Conservation (phyloP, 2,797 vertebrate genomes). For the Threskiornis aethiopicus region DNA sequence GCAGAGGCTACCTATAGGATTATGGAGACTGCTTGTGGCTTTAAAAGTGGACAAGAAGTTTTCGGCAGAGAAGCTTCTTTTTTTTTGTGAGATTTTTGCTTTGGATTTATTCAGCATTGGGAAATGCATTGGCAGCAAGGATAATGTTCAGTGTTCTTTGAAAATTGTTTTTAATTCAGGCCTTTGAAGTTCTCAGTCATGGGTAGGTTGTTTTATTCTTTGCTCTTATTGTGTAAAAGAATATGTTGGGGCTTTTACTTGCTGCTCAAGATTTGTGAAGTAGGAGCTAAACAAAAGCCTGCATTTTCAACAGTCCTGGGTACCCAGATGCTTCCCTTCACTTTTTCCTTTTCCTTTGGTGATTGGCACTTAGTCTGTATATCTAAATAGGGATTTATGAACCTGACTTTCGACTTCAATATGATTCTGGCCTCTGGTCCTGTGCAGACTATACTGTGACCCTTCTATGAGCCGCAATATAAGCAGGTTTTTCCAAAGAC, state of each 20-base stretch:
- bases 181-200: constrained; percentile 13
- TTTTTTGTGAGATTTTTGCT: neutral
- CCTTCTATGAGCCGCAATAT: neutral
- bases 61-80: neutral
- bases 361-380: neutral
- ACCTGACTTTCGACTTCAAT: neutral
- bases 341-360: neutral
- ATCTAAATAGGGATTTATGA: neutral
- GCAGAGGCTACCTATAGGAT: neutral
- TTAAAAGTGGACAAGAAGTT: neutral
- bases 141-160: constrained; percentile 13
- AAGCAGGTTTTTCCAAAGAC: neutral
- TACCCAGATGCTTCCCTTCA: neutral
- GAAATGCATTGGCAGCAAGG: neutral
- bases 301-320: neutral
- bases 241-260: neutral
- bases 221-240: neutral
- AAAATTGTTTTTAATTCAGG: constrained; percentile 16
- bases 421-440: neutral
- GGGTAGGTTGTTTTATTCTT: constrained; percentile 30
- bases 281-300: neutral
- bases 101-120: neutral
- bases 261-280: neutral
- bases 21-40: neutral
- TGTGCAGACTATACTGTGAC: neutral